Percentiles rank a stretch among this genome's conserved stretches.
Conservation (phyloP, 2,797 vertebrate species). For the Zenarchopterus dispar region DNA sequence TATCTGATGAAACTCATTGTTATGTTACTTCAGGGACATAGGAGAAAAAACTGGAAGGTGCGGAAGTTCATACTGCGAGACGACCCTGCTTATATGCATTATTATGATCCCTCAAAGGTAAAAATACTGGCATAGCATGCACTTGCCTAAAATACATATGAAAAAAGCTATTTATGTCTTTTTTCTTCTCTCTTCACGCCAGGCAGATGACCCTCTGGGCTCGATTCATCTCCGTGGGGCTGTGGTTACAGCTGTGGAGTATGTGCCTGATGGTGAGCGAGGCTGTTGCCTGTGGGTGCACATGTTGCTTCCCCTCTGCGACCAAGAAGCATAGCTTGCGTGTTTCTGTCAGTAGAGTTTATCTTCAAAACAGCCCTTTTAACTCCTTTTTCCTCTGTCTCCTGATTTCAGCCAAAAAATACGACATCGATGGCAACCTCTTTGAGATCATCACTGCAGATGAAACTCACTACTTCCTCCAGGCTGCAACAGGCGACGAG, state of each 20-base stretch:
- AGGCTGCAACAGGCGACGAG: conserved; percentile 89
- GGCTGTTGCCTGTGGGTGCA: conserved; percentile 4
- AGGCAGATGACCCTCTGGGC: conserved; percentile 91
- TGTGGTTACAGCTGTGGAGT: conserved; percentile 93
- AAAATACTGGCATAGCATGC: not conserved
- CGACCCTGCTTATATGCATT: conserved; percentile 94
- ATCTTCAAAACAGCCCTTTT: conserved; percentile 4
- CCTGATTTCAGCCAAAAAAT: conserved; percentile 84
- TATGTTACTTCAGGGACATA: conserved; percentile 86
- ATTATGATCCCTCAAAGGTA: conserved; percentile 95
- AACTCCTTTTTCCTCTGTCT: not conserved
- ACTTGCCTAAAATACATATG: not conserved
- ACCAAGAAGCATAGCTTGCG: conserved; percentile 11
- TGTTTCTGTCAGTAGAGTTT: conserved; percentile 23
- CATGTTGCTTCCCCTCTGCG: not conserved
- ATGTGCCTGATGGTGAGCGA: conserved; percentile 88
- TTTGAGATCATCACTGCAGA: conserved; percentile 98
- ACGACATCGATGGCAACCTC: conserved; percentile 88
- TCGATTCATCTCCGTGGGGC: conserved; percentile 91
- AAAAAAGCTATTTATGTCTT: not conserved
- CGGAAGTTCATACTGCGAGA: conserved; percentile 94
- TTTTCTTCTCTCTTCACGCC: not conserved
- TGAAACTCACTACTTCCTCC: conserved; percentile 91
- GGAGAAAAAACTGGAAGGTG: conserved; percentile 98
- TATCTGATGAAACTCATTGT: not conserved